Base-by-base conservation (phyloP, 2,888 invertebrate genomes). In the Scotopteryx bipunctaria region DNA sequence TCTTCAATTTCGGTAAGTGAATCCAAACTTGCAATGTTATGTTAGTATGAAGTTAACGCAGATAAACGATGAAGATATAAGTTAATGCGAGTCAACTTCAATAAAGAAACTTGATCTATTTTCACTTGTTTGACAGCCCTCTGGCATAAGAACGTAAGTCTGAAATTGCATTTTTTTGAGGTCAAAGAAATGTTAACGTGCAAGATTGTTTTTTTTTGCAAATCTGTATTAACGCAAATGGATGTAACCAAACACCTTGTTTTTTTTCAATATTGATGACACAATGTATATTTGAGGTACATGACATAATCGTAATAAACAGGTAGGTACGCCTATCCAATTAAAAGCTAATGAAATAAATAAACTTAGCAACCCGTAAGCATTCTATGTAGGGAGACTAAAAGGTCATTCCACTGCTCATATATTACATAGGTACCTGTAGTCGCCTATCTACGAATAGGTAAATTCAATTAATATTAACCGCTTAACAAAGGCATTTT, bases 1-100 rank as follows among this genome's bases (percentile, higher is more conserved):
- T 45, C 41, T 47, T 54, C 41, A 48, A 54, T 44, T 61, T 55
- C 36, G 61, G 61, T 59, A 57, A 53, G 61, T 59, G 42, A 27
- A 47, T 43, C 17, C 9, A 11, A 27, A 41, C 29, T 52, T 46
- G 33, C 35, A 45, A 38, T 29, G n/a, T n/a, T n/a, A n/a, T n/a
- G n/a, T n/a, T n/a, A n/a, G n/a, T n/a, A n/a, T n/a, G n/a, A n/a
- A n/a, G n/a, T n/a, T n/a, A n/a, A n/a, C n/a, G n/a, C n/a, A n/a
- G n/a, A n/a, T n/a, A n/a, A n/a, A n/a, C n/a, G n/a, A n/a, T n/a
- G n/a, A n/a, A n/a, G n/a, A n/a, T n/a, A n/a, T n/a, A n/a, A n/a
- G n/a, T n/a, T n/a, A n/a, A 25, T 29, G 3, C 16, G 29, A 29
- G 19, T 23, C 17, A n/a, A 36, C 14, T 36, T 29, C 17, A 19